phyloP scores from a whole-genome alignment of 2,888 invertebrate genomes.

The Drosophila affinis region DNA sequence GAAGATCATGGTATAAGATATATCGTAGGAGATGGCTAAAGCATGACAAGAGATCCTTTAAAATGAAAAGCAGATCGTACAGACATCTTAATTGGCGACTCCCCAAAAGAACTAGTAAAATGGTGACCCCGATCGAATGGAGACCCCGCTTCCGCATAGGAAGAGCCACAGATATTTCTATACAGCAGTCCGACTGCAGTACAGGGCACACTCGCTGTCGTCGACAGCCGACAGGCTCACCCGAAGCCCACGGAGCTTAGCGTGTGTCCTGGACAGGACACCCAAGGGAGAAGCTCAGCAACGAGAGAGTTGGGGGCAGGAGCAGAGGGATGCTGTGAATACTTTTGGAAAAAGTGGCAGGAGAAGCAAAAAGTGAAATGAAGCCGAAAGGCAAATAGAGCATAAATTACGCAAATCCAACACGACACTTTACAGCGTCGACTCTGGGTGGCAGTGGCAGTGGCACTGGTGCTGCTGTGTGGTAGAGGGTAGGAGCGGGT shows the following conservation, averaged over 20 bases:
- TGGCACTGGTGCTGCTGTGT: no score
- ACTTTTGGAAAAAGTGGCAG: constrained; percentile 44
- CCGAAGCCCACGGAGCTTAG: constrained; percentile 39
- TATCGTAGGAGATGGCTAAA: no score
- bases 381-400: constrained; percentile 78
- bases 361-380: constrained; percentile 72
- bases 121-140: no score
- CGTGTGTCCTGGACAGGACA: constrained; percentile 45
- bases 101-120: no score
- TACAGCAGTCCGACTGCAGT: neutral
- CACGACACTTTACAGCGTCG: constrained; percentile 68
- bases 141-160: no score
- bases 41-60: no score
- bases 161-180: neutral
- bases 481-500: no score
- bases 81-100: no score
- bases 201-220: constrained; percentile 24
- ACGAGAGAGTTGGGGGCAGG: neutral
- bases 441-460: constrained; percentile 18
- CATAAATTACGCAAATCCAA: constrained; percentile 79
- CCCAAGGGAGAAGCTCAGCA: constrained; percentile 6
- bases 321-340: constrained; percentile 5
- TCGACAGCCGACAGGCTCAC: constrained; percentile 34
- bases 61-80: no score
- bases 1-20: no score